Evolutionary conservation across 1,140 invertebrate genomes (phyloP), one percentile per base, ranked within the genome.

Genomic region (Zaprionus gabonicus): DNA sequence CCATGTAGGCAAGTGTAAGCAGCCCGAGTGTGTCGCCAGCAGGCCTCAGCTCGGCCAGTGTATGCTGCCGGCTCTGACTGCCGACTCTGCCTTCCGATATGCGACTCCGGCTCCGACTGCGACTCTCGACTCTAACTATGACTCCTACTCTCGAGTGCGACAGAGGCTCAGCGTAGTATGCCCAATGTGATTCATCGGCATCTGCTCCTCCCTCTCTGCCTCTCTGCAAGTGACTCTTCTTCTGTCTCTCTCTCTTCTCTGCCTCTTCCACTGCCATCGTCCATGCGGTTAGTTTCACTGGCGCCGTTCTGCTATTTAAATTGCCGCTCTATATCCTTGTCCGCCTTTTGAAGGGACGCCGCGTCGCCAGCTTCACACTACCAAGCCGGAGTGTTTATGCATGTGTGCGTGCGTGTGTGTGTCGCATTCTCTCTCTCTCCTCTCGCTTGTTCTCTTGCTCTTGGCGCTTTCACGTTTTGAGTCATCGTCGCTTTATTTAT

Each of bases 261-360:
- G 13, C 44, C 78, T 51, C 51, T 69, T 63, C 44, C 51, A 68
- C 76, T 44, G 67, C 41, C 56, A 51, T 41, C 70, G 66, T 73
- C 46, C 72, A 73, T 83, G 81, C 46, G 82, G 70, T 79, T 85
- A 69, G 80, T 82, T 80, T 72, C 58, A 63, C 80, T 87, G 83
- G 83, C 83, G 83, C 83, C 83, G 77, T 87, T 83, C 80, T 82
- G 83, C 75, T 76, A 76, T 85, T 85, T 78, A 79, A 85, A 76
- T 85, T 81, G 76, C 82, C 76, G 82, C 71, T 85, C 82, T 85
- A 82, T 78, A 85, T 81, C 79, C 75, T 79, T 79, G 79, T 81
- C 60, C 76, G 79, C 75, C 78, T 67, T 71, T 55, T 25, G 66
- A 53, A 41, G 70, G 73, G 44, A 74, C 78, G 78, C 49, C 78